phyloP scores from a whole-genome alignment of 2,888 invertebrate genomes.

The Orthosia gracilis region DNA sequence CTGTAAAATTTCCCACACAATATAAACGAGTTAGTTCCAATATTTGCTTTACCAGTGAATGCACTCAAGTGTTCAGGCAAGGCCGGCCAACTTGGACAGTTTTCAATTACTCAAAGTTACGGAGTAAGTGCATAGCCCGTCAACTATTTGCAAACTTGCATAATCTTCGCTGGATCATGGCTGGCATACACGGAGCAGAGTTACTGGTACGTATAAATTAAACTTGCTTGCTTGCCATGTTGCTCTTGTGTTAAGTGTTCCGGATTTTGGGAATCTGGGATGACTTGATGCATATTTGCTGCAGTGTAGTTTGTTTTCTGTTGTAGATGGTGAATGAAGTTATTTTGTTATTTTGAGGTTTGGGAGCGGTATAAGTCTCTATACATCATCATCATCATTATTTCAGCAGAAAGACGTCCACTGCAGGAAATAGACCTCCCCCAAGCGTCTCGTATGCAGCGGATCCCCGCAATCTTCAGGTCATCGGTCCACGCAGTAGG shows the following conservation, averaged over 20 bases:
- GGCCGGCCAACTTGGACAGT: constrained; percentile 75
- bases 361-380: no score
- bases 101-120: constrained; percentile 80
- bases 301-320: constrained; percentile 11
- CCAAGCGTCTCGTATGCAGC: no score
- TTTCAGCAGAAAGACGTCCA: no score
- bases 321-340: neutral
- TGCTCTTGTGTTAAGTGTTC: constrained; percentile 61
- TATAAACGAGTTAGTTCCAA: constrained; percentile 49
- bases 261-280: constrained; percentile 44
- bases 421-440: no score
- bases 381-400: no score
- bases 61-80: constrained; percentile 59
- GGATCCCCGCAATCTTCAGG: no score
- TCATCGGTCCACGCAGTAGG: no score
- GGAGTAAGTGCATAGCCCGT: constrained; percentile 69
- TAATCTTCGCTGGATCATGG: constrained; percentile 71
- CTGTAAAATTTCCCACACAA: constrained; percentile 31
- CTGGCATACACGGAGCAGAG: constrained; percentile 47
- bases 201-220: constrained; percentile 61
- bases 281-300: constrained; percentile 40
- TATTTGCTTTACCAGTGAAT: constrained; percentile 60
- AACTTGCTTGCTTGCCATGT: constrained; percentile 59
- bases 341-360: neutral
- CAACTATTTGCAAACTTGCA: constrained; percentile 76